These are phyloP conservation scores for Drosophila antonietae DNA, from an alignment of 2,888 invertebrate species.

Conservation along the genomic window DNA sequence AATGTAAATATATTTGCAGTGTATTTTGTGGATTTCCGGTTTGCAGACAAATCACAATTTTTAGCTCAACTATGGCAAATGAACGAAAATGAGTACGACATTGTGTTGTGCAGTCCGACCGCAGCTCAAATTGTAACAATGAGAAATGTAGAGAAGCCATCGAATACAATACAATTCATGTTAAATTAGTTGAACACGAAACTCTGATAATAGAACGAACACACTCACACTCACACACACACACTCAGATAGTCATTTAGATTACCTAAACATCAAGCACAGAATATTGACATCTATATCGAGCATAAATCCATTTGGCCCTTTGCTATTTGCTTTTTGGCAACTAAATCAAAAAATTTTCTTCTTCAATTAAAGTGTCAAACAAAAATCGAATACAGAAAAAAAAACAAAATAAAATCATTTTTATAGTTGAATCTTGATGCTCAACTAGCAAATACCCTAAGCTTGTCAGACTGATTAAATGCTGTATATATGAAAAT, in stretches of 20 bases:
- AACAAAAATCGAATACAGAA: conserved; percentile 2
- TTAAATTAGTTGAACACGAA: conserved; percentile 61
- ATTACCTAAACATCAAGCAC: conserved; percentile 8
- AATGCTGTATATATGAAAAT: too few species aligned
- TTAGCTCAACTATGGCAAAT: conserved; percentile 45
- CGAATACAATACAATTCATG: conserved; percentile 61
- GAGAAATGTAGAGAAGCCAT: conserved; percentile 69
- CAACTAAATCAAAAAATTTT: conserved; percentile 25
- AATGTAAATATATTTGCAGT: conserved; percentile 71
- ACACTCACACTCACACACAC: conserved; percentile 1
- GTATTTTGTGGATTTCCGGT: conserved; percentile 75
- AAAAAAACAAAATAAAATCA: conserved; percentile 10
- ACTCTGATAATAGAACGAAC: conserved; percentile 7
- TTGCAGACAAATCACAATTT: conserved; percentile 78
- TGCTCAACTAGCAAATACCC: neutral
- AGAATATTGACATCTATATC: conserved; percentile 45
- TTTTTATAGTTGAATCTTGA: neutral
- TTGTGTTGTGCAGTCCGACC: conserved; percentile 27
- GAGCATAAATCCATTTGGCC: conserved; percentile 8
- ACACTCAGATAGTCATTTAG: neutral
- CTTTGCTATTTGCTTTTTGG: conserved; percentile 17
- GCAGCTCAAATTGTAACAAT: conserved; percentile 52
- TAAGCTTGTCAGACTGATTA: neutral
- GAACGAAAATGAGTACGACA: conserved; percentile 58
- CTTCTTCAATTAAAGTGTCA: conserved; percentile 64